Conservation (phyloP, 2,797 vertebrate species). For the Semaprochilodus insignis region DNA sequence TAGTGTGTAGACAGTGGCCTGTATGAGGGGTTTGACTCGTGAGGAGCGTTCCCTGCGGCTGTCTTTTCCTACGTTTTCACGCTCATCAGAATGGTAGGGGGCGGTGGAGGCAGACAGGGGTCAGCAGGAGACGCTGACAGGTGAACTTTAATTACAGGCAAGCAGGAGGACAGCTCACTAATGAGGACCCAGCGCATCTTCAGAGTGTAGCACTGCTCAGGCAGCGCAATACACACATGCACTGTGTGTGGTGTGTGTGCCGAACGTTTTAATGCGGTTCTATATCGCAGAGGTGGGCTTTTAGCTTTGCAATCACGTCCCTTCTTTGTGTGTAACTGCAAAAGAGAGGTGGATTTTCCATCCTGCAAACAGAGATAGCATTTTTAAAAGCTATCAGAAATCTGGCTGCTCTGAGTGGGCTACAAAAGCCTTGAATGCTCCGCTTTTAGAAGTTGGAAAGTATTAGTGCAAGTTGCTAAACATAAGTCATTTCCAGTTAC, state of each 20-base stretch:
- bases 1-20: neutral
- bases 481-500: no score
- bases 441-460: no score
- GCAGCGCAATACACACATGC: neutral
- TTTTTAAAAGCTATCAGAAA: neutral
- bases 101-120: conserved; percentile 17
- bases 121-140: conserved; percentile 24
- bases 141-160: conserved; percentile 40
- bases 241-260: neutral
- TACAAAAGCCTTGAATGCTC: neutral
- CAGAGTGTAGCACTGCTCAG: neutral
- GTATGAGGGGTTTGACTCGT: neutral
- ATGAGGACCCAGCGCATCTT: conserved; percentile 32
- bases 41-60: neutral
- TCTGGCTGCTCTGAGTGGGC: neutral
- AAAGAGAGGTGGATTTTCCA: neutral
- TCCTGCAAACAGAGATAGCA: neutral
- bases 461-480: no score
- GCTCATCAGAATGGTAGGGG: conserved; percentile 10
- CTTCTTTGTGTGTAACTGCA: neutral
- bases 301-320: neutral
- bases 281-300: neutral
- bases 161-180: conserved; percentile 40
- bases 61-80: neutral
- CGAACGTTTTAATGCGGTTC: neutral